A percentile compares a stretch with the other conserved stretches of the same genome.
These are phyloP conservation scores for Isaurus tuberculatus DNA, from an alignment of 92 coral and sea anemone species.

Conservation along the genomic window DNA sequence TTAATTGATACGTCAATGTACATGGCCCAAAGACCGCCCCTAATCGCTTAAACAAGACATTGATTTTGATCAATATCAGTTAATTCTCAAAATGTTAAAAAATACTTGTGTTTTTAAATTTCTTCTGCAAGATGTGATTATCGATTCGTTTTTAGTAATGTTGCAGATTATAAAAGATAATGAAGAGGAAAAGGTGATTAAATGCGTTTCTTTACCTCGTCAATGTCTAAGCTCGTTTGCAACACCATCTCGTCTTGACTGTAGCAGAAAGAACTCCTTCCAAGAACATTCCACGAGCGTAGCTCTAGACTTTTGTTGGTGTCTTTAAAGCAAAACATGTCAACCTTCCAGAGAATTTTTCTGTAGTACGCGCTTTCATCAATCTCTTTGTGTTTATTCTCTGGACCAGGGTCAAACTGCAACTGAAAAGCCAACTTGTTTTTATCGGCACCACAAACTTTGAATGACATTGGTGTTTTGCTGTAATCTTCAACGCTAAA, in stretches of 20 bases:
- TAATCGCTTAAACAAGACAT: too few species aligned
- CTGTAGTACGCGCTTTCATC: conserved; percentile 94
- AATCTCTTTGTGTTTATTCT: conserved; percentile 64
- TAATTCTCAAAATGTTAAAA: too few species aligned
- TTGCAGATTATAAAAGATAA: background rate
- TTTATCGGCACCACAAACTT: conserved; percentile 64
- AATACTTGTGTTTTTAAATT: too few species aligned
- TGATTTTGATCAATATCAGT: too few species aligned
- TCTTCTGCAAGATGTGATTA: background rate
- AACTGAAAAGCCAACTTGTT: conserved; percentile 79
- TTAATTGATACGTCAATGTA: too few species aligned
- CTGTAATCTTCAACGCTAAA: conserved; percentile 68
- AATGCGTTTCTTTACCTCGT: conserved; percentile 67
- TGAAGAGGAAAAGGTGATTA: background rate
- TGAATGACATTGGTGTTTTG: conserved; percentile 70
- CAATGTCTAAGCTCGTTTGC: conserved; percentile 70
- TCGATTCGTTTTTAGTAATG: background rate
- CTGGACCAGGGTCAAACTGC: conserved; percentile 82
- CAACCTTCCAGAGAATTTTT: conserved; percentile 89
- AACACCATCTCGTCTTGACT: conserved; percentile 87
- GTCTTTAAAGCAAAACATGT: conserved; percentile 81
- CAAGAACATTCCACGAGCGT: conserved; percentile 87
- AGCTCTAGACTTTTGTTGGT: conserved; percentile 73
- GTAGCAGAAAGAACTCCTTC: conserved; percentile 90
- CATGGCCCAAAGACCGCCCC: too few species aligned